Evolutionary conservation across 2,888 invertebrate species (phyloP).

Genomic region (Mesodorylaimus sp.): DNA sequence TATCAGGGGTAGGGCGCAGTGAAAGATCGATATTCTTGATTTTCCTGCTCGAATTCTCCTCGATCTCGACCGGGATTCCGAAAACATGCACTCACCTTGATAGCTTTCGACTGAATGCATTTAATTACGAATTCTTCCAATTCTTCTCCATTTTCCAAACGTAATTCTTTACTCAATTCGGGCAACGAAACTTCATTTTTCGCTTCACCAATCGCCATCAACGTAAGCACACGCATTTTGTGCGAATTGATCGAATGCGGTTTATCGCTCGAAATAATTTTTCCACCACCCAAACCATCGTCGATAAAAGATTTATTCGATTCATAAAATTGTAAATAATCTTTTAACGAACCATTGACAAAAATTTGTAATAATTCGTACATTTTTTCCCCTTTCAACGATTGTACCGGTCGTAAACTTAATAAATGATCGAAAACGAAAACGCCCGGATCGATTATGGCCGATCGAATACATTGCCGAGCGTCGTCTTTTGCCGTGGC

Average conservation of each 20-base stretch:
- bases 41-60: too few relatives aligned
- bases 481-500: conserved; percentile 91
- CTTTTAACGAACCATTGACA: conserved; percentile 76
- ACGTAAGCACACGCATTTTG: conserved; percentile 86
- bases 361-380: conserved; percentile 83
- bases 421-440: conserved; percentile 84
- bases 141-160: conserved; percentile 55
- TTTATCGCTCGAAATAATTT: too few relatives aligned
- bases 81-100: too few relatives aligned
- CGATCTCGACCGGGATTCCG: too few relatives aligned
- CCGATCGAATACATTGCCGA: conserved; percentile 69
- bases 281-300: conserved; percentile 18
- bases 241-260: conserved; percentile 27
- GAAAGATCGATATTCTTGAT: too few relatives aligned
- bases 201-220: conserved; percentile 59
- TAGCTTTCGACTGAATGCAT: conserved; percentile 36
- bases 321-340: conserved; percentile 75
- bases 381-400: conserved; percentile 55
- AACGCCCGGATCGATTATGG: conserved; percentile 79
- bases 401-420: conserved; percentile 40
- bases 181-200: conserved; percentile 72
- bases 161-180: conserved; percentile 64
- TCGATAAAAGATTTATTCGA: conserved; percentile 75
- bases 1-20: too few relatives aligned
- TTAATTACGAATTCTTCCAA: conserved; percentile 94